phyloP scores from a whole-genome alignment of 1,140 invertebrate species.

The Homalodisca vitripennis region DNA sequence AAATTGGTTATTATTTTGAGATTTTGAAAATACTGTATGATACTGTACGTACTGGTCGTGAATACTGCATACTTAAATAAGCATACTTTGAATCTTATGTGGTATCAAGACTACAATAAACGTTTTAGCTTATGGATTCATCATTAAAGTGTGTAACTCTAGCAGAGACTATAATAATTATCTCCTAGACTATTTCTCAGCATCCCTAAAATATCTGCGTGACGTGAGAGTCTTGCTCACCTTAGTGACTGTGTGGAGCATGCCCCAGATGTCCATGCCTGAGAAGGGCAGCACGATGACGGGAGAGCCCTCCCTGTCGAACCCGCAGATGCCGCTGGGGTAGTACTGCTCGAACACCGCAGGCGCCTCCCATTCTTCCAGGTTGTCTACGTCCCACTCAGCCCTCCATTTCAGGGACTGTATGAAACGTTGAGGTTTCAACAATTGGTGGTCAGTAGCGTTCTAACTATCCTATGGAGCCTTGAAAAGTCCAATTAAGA shows the following conservation, averaged over 20 bases:
- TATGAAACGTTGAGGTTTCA: background rate
- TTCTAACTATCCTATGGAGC: background rate
- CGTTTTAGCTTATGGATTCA: too few species aligned
- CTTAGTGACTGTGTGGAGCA: constrained; percentile 72
- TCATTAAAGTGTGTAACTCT: too few species aligned
- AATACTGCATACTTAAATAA: too few species aligned
- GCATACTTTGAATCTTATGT: too few species aligned
- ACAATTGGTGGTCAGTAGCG: background rate
- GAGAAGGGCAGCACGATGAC: constrained; percentile 70
- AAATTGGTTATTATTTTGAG: too few species aligned
- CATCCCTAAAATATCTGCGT: too few species aligned
- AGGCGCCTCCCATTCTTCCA: constrained; percentile 66
- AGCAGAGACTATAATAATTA: too few species aligned
- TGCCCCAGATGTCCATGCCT: constrained; percentile 73
- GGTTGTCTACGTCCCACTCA: constrained; percentile 71
- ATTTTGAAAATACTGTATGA: too few species aligned
- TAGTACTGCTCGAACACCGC: constrained; percentile 69
- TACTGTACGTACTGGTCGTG: too few species aligned
- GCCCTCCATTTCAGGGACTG: constrained; percentile 77
- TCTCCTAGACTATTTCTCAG: too few species aligned
- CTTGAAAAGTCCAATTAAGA: background rate
- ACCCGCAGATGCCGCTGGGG: constrained; percentile 73
- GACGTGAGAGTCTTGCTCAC: too few species aligned
- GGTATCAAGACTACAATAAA: too few species aligned
- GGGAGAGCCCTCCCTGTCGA: constrained; percentile 85